Evolutionary conservation across 2,797 vertebrate genomes (phyloP).

Genomic region (Cuculus canorus): DNA sequence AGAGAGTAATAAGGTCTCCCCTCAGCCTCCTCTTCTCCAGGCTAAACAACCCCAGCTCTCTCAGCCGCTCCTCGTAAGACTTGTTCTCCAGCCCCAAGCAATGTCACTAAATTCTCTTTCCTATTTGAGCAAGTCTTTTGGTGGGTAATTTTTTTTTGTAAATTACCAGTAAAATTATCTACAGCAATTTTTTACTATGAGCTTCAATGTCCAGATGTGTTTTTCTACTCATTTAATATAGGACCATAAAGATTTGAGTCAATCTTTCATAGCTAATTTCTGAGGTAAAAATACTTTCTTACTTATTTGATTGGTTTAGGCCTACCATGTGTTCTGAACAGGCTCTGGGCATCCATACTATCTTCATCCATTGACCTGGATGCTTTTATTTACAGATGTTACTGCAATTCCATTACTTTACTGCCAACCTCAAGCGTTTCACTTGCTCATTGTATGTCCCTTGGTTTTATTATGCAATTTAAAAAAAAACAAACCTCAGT

Average conservation of each 20-base stretch:
- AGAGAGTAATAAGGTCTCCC: no score
- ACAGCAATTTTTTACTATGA: neutral
- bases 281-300: neutral
- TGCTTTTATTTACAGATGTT: neutral
- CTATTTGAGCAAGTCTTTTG: neutral
- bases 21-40: no score
- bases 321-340: neutral
- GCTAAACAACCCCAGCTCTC: no score
- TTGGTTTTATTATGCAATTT: neutral
- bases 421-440: neutral
- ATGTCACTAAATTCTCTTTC: neutral
- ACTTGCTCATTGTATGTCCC: neutral
- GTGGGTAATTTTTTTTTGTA: neutral
- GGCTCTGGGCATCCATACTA: neutral
- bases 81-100: no score
- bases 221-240: neutral
- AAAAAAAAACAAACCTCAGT: neutral
- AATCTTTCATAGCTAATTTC: neutral
- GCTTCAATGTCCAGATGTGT: neutral
- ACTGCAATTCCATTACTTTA: neutral
- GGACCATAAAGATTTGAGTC: neutral
- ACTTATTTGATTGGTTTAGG: neutral
- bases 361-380: neutral
- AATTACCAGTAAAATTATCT: neutral
- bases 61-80: no score